Base-by-base conservation (phyloP, 2,797 vertebrate genomes). In the Falco concolor region DNA sequence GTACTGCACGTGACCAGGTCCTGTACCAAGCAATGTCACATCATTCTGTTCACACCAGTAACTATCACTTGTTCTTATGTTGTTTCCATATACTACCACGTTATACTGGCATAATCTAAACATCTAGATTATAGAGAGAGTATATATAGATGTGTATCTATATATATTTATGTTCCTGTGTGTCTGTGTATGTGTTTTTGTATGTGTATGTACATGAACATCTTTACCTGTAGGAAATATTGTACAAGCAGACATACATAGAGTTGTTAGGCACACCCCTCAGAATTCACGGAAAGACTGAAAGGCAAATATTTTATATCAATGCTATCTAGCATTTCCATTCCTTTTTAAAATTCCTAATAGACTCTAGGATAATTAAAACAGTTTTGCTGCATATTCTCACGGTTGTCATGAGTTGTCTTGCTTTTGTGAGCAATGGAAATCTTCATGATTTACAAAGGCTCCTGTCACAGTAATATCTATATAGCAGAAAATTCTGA, bases 81-180 rank as follows among this genome's bases (percentile, higher is more conserved):
- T 64, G 32, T 95, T 88, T 78, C 84, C 79, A 57, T 79, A 34
- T 47, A n/a, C 60, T 76, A 56, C 44, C 57, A 73, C 13, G 21
- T 61, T 67, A 70, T 5, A 76, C 49, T 5, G 20, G 30, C 61
- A 73, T 89, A 91, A 96, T 79, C 79, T 95, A 87, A 94, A 81
- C 24, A 30, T 64, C 28, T 76, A 32, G 27, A 87, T 67, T 69
- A 70, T 19, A 64, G 10, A 82, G 16, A 88, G 15, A 76, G 38
- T 87, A 95, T 94, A 96, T 93, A 92, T 89, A 95, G 93, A 93
- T 81, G 13, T 22, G 20, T 34, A 85, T 92, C 94, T 96, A 90
- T 96, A 96, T 93, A 96, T 95, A 87, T 93, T 56, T 96, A 34
- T 45, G 18, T 84, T 72, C n/a, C 7, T 47, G 44, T 85, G 5